phyloP scores from a whole-genome alignment of 2,797 vertebrate species.

The Notolepis coatsorum region DNA sequence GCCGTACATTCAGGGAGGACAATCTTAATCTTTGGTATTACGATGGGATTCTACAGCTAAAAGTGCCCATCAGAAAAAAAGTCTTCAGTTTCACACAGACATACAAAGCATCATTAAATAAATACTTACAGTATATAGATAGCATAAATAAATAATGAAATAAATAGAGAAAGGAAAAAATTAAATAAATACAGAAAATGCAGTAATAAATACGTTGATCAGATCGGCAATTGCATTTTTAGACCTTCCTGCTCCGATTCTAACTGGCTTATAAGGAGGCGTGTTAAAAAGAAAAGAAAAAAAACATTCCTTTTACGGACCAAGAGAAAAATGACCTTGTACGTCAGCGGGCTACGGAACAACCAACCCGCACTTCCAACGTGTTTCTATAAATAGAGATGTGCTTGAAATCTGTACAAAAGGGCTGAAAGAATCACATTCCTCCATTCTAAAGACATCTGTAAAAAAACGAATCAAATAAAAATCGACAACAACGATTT shows the following conservation, averaged over 20 bases:
- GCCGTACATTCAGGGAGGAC: slow-evolving; percentile 86
- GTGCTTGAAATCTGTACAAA: slow-evolving; percentile 89
- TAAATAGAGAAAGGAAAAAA: slow-evolving; percentile 74
- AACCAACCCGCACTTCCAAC: slow-evolving; percentile 68
- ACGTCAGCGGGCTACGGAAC: slow-evolving; percentile 72
- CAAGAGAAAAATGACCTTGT: slow-evolving; percentile 68
- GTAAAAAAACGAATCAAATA: slow-evolving; percentile 64
- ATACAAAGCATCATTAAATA: slow-evolving; percentile 83
- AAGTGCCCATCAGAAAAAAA: slow-evolving; percentile 84
- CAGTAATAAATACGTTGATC: slow-evolving; percentile 82
- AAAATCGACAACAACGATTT: slow-evolving; percentile 40
- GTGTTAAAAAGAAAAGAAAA: no score
- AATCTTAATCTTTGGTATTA: slow-evolving; percentile 88
- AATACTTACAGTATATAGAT: slow-evolving; percentile 85
- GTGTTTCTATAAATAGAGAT: slow-evolving; percentile 79
- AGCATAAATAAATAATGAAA: slow-evolving; percentile 84
- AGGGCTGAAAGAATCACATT: slow-evolving; percentile 78
- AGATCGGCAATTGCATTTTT: slow-evolving; percentile 77
- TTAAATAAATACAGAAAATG: slow-evolving; percentile 80
- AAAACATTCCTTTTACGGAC: slow-evolving; percentile 75
- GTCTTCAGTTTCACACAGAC: slow-evolving; percentile 82
- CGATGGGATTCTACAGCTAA: slow-evolving; percentile 85
- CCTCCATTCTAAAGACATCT: slow-evolving; percentile 79
- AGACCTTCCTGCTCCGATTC: slow-evolving; percentile 67
- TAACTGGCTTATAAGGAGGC: slow-evolving; percentile 74